Conservation (phyloP, 2,797 vertebrate genomes). For the Lepus townsendii region DNA sequence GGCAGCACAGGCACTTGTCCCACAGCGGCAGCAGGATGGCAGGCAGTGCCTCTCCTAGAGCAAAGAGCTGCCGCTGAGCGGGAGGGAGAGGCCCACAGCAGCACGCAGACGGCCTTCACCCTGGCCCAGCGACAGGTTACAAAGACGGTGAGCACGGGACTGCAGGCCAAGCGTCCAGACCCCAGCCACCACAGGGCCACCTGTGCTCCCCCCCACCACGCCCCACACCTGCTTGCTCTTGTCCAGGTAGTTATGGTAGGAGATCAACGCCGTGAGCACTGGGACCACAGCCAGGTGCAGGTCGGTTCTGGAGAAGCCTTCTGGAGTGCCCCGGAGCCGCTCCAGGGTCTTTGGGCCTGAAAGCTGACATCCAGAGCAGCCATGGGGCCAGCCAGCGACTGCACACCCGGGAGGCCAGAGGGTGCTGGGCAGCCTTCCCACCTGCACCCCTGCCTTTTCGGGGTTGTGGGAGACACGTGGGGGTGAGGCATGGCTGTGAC, state of each 20-base stretch:
- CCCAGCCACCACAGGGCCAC: not conserved
- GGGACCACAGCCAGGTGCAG: conserved; percentile 97
- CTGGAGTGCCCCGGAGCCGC: conserved; percentile 93
- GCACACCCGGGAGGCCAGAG: not conserved
- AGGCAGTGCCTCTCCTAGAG: not conserved
- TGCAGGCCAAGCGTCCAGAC: not conserved
- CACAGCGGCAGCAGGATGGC: not conserved
- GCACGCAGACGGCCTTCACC: no score
- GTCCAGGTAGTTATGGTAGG: conserved; percentile 96
- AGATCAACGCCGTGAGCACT: conserved; percentile 95
- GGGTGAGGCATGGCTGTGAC: fast-evolving
- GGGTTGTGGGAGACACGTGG: fast-evolving
- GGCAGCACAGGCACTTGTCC: not conserved
- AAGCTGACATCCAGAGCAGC: conserved; percentile 82
- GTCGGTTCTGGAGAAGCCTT: conserved; percentile 96
- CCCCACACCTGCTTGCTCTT: conserved; percentile 93
- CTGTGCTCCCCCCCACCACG: fast-evolving
- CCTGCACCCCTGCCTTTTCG: not conserved
- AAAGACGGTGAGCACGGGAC: not conserved
- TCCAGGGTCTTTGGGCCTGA: conserved; percentile 96
- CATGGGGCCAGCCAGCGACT: fast-evolving
- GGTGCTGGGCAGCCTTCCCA: fast-evolving
- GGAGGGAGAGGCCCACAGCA: no score
- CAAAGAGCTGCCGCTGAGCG: no score
- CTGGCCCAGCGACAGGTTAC: not conserved